phyloP scores from a whole-genome alignment of 1,140 invertebrate species.

The Leptoteleia sp. region DNA sequence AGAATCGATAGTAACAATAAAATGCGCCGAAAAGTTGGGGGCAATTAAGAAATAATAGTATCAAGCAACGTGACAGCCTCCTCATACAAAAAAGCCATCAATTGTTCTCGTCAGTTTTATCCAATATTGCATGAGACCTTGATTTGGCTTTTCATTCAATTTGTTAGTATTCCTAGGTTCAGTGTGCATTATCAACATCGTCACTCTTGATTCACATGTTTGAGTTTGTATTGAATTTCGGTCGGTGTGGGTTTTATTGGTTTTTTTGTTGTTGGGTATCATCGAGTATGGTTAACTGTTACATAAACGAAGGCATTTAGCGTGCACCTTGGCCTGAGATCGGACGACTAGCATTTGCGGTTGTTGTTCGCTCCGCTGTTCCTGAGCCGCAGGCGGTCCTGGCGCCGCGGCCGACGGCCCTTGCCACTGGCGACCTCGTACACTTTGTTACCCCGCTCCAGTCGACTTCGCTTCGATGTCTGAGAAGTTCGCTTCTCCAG shows the following conservation, averaged over 20 bases:
- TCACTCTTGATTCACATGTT: too few species aligned
- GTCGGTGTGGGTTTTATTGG: slow-evolving; percentile 2
- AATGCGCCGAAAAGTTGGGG: slow-evolving; percentile 33
- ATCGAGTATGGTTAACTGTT: slow-evolving; percentile 48
- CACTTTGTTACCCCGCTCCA: slow-evolving; percentile 85
- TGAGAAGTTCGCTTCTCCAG: slow-evolving; percentile 82
- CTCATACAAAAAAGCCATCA: slow-evolving; percentile 1
- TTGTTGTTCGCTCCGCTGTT: slow-evolving; percentile 87
- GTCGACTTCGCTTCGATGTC: slow-evolving; percentile 82
- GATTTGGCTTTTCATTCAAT: too few species aligned
- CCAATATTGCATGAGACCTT: too few species aligned
- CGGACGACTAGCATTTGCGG: slow-evolving; percentile 85
- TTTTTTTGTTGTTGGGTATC: slow-evolving; percentile 17
- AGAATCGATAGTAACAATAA: slow-evolving; percentile 6
- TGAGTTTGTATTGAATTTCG: too few species aligned
- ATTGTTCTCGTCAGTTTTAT: too few species aligned
- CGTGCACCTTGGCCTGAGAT: slow-evolving; percentile 76
- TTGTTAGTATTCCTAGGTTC: too few species aligned
- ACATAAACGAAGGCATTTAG: slow-evolving; percentile 63
- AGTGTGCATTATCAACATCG: too few species aligned
- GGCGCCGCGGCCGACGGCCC: slow-evolving; percentile 82
- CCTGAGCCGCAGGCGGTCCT: slow-evolving; percentile 84
- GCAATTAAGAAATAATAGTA: slow-evolving; percentile 37
- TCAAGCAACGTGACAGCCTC: slow-evolving; percentile 11
- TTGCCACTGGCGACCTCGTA: slow-evolving; percentile 83